Conservation (phyloP, 2,797 vertebrate genomes). For the Meda fulgida region DNA sequence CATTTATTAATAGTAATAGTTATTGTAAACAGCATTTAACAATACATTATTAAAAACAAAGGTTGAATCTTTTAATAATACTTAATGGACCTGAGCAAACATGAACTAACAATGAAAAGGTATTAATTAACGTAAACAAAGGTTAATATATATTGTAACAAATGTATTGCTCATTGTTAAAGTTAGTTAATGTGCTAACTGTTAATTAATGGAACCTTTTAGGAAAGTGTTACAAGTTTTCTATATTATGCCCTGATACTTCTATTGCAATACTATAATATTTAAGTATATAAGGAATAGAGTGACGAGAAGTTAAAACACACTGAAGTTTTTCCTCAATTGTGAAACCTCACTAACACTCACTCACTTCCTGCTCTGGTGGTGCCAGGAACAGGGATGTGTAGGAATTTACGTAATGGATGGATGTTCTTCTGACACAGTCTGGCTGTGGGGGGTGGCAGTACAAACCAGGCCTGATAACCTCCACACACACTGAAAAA, state of each 20-base stretch:
- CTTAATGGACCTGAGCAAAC: neutral
- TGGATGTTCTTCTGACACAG: slow-evolving; percentile 59
- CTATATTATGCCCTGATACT: neutral
- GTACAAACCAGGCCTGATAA: slow-evolving; percentile 69
- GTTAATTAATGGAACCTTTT: neutral
- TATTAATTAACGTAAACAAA: neutral
- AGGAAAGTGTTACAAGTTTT: neutral
- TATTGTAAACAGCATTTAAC: neutral
- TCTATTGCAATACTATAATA: neutral
- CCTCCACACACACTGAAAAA: slow-evolving; percentile 53
- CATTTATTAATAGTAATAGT: neutral
- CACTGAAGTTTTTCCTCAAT: neutral
- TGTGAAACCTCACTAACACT: neutral
- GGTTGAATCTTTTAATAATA: neutral
- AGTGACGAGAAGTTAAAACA: neutral
- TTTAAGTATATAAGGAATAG: neutral
- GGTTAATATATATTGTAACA: neutral
- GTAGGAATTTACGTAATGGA: slow-evolving; percentile 77
- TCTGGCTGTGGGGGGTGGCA: slow-evolving; percentile 58
- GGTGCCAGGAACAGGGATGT: slow-evolving; percentile 73
- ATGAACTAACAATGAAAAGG: neutral
- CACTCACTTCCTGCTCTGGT: slow-evolving; percentile 46
- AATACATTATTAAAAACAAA: neutral
- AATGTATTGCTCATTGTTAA: neutral
- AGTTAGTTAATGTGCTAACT: neutral